Conservation (phyloP, 2,797 vertebrate species). For the Fundulus diaphanus region DNA sequence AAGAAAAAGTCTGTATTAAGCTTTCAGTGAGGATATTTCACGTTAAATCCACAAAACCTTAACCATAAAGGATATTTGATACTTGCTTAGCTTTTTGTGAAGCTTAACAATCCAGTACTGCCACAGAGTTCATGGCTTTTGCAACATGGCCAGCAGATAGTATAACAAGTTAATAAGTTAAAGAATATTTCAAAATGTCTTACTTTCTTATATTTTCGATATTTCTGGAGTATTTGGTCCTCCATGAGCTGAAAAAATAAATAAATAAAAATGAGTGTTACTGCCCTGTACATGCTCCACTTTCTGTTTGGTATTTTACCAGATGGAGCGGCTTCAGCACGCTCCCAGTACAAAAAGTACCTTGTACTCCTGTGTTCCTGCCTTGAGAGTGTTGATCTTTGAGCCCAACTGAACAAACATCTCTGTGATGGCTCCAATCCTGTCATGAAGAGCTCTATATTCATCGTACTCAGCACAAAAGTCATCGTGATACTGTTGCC, state of each 20-base stretch:
- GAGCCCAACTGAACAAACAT: slow-evolving; percentile 87
- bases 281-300: slow-evolving; percentile 2
- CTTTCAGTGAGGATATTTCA: background rate
- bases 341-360: slow-evolving; percentile 55
- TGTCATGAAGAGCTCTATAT: slow-evolving; percentile 83
- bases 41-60: background rate
- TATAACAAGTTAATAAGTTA: background rate
- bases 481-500: slow-evolving; percentile 84
- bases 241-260: slow-evolving; percentile 83
- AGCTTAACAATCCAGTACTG: background rate
- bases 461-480: slow-evolving; percentile 87
- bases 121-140: background rate
- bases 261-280: slow-evolving; percentile 40
- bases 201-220: slow-evolving; percentile 89
- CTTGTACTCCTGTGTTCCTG: slow-evolving; percentile 87
- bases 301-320: slow-evolving; percentile 9
- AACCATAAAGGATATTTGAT: background rate
- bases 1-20: slow-evolving; percentile 11
- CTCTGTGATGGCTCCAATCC: slow-evolving; percentile 81
- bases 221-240: slow-evolving; percentile 87
- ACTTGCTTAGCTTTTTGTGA: background rate
- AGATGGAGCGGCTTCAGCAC: slow-evolving; percentile 11
- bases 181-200: slow-evolving; percentile 21
- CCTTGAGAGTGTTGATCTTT: slow-evolving; percentile 85
- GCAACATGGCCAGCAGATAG: background rate